Conservation (phyloP, 2,113 vertebrate genomes). For the Pardalotus punctatus region DNA sequence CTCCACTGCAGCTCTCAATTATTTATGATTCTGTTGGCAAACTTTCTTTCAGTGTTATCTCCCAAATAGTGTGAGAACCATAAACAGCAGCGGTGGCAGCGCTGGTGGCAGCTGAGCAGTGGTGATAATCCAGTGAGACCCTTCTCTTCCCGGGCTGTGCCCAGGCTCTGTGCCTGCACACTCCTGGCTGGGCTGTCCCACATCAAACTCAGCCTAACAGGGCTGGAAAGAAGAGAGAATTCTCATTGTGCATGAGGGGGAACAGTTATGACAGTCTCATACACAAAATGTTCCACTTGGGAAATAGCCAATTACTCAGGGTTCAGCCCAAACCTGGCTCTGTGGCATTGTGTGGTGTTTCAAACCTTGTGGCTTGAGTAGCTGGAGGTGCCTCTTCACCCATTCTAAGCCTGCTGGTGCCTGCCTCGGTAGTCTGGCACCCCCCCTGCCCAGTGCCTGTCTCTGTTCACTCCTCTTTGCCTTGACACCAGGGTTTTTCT, state of each 20-base stretch:
- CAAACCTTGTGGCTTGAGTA: too few relatives aligned
- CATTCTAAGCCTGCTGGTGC: not conserved
- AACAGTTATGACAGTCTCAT: not conserved
- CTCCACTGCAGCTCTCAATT: not conserved
- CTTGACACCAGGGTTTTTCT: not conserved
- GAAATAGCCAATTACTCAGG: not conserved
- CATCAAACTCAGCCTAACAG: not conserved
- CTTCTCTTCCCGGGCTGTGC: not conserved
- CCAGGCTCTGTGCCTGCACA: not conserved
- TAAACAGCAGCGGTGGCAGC: not conserved
- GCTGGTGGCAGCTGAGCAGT: not conserved
- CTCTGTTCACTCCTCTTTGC: not conserved
- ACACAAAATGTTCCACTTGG: not conserved
- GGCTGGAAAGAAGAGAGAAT: not conserved
- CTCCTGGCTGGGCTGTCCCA: not conserved
- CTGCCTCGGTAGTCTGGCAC: not conserved
- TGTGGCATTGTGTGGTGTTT: not conserved
- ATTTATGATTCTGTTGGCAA: conserved; percentile 34
- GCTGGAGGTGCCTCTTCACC: not conserved
- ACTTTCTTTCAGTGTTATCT: not conserved
- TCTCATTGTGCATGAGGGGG: not conserved
- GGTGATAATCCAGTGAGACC: not conserved
- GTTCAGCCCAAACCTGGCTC: not conserved
- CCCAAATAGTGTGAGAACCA: not conserved
- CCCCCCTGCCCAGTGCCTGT: not conserved